Conservation (phyloP, 2,113 vertebrate genomes). For the Chamaetylas fuelleborni region DNA sequence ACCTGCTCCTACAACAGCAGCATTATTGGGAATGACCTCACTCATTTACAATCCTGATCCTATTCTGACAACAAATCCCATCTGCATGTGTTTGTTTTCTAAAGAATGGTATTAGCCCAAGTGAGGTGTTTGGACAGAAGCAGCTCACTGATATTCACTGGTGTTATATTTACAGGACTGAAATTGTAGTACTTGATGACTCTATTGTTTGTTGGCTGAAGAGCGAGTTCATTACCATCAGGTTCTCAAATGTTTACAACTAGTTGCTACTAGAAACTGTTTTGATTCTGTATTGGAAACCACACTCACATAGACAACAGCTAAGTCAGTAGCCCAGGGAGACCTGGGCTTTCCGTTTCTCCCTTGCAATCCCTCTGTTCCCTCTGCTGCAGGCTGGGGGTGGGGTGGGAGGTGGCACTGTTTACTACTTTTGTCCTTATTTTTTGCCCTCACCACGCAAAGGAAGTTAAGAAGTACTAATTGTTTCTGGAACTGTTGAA, state of each 20-base stretch:
- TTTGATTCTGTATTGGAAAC: conserved; percentile 52
- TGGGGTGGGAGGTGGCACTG: accelerated
- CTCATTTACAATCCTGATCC: conserved; percentile 36
- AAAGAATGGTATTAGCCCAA: not conserved
- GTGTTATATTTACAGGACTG: not conserved
- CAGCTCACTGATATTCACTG: not conserved
- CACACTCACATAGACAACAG: not conserved
- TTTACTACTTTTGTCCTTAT: not conserved
- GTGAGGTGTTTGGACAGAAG: conserved; percentile 16
- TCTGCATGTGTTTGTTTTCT: conserved; percentile 57
- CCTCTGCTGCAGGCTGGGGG: not conserved
- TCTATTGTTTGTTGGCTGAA: conserved; percentile 25
- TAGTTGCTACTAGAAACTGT: conserved; percentile 45
- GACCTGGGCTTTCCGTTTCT: not conserved
- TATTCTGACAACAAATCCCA: conserved; percentile 63
- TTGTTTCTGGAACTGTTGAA: not conserved
- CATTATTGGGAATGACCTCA: conserved; percentile 52
- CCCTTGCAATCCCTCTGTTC: not conserved
- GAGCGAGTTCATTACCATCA: conserved; percentile 37
- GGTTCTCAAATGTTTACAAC: conserved; percentile 33
- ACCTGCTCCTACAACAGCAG: conserved; percentile 6
- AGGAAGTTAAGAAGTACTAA: not conserved
- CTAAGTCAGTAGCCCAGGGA: not conserved
- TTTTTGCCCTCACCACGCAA: not conserved
- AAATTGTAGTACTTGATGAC: conserved; percentile 15